A percentile compares a stretch with the other conserved stretches of the same genome.
Conservation (phyloP, 1,140 invertebrate species). For the Megathymus violae region DNA sequence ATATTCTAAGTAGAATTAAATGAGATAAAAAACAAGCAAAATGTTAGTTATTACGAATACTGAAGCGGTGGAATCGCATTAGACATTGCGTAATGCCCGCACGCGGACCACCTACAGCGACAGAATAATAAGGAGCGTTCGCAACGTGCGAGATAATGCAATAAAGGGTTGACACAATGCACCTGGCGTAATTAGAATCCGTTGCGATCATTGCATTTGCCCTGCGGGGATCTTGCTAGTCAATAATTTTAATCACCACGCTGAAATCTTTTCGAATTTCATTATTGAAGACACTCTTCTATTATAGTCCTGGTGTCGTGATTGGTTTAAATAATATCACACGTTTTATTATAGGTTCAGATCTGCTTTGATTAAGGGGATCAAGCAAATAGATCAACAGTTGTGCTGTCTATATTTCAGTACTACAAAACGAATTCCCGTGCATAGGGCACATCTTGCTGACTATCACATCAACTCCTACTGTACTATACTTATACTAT, state of each 20-base stretch:
- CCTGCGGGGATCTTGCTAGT: conserved; percentile 15
- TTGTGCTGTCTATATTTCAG: too few relatives aligned
- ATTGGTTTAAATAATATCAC: too few relatives aligned
- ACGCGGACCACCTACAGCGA: conserved; percentile 14
- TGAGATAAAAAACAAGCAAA: neutral
- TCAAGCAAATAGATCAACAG: too few relatives aligned
- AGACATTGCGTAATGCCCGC: conserved; percentile 7
- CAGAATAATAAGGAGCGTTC: conserved; percentile 17
- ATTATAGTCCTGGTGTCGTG: too few relatives aligned
- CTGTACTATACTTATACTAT: too few relatives aligned
- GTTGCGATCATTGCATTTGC: conserved; percentile 27
- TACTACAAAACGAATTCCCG: too few relatives aligned
- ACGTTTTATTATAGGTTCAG: too few relatives aligned
- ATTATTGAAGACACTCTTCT: too few relatives aligned
- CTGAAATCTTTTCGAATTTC: too few relatives aligned
- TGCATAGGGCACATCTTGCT: too few relatives aligned
- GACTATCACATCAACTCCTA: too few relatives aligned
- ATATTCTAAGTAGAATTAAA: neutral
- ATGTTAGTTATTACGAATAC: conserved; percentile 6
- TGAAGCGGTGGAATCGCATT: conserved; percentile 9
- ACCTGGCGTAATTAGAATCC: conserved; percentile 32
- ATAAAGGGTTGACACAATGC: conserved; percentile 30
- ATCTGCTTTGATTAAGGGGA: too few relatives aligned
- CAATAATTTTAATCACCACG: conserved; percentile 3
- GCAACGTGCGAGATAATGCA: conserved; percentile 27